A percentile compares a stretch with the other conserved stretches of the same genome.
These are phyloP conservation scores for Camponotus floridanus DNA, from an alignment of 1,140 invertebrate species.

Conservation along the genomic window DNA sequence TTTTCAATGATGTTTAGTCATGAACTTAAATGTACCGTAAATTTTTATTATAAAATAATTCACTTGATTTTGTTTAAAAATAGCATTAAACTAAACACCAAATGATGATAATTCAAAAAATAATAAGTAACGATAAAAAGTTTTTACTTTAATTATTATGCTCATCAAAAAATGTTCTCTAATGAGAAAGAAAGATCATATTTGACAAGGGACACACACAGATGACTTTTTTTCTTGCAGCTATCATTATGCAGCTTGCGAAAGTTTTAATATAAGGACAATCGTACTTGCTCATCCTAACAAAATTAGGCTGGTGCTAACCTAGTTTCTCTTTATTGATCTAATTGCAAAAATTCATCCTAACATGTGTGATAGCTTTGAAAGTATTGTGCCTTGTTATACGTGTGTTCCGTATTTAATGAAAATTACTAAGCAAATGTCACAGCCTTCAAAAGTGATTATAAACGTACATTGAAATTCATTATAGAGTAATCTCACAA, in stretches of 20 bases:
- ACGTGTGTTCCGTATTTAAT: constrained; percentile 82
- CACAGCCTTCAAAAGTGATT: constrained; percentile 71
- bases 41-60: constrained; percentile 3
- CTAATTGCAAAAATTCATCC: constrained; percentile 74
- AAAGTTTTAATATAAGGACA: constrained; percentile 69
- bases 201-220: constrained; percentile 37
- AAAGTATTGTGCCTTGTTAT: constrained; percentile 84
- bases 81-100: constrained; percentile 36
- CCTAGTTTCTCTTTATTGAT: constrained; percentile 70
- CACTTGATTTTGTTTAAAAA: constrained; percentile 24
- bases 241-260: constrained; percentile 63
- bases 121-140: constrained; percentile 10
- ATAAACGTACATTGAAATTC: constrained; percentile 79
- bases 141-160: constrained; percentile 20
- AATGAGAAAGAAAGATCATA: neutral
- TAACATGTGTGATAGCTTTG: constrained; percentile 80
- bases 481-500: constrained; percentile 84
- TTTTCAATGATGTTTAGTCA: constrained; percentile 50
- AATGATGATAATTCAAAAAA: constrained; percentile 12
- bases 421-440: constrained; percentile 72
- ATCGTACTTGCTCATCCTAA: constrained; percentile 75
- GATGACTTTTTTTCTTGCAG: constrained; percentile 62
- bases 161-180: constrained; percentile 24
- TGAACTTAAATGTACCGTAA: constrained; percentile 55
- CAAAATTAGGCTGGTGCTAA: constrained; percentile 79